Percentiles rank a stretch among this genome's conserved stretches.
phyloP scores from a whole-genome alignment of 2,888 invertebrate genomes.

The Ophion costatus region DNA sequence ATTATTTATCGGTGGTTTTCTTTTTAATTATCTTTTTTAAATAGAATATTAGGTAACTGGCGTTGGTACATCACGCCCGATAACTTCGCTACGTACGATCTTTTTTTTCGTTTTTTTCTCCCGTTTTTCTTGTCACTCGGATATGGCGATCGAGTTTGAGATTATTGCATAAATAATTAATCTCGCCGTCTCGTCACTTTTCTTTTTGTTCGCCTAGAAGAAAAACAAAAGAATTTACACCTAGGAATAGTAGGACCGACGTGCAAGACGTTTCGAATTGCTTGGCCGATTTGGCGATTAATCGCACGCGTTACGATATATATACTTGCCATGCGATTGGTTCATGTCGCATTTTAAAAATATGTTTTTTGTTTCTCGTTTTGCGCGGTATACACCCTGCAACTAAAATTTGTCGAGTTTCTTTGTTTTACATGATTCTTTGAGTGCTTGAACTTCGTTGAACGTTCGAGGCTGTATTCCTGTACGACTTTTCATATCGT shows the following conservation, averaged over 20 bases:
- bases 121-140: slow-evolving; percentile 21
- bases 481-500: slow-evolving; percentile 34
- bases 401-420: slow-evolving; percentile 26
- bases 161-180: slow-evolving; percentile 59
- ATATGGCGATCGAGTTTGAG: slow-evolving; percentile 35
- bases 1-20: slow-evolving; percentile 62
- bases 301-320: slow-evolving; percentile 14
- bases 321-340: slow-evolving; percentile 1
- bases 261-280: slow-evolving; percentile 48
- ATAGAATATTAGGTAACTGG: slow-evolving; percentile 65
- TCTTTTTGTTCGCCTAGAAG: slow-evolving; percentile 35
- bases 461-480: slow-evolving; percentile 36
- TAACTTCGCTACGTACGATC: slow-evolving; percentile 58
- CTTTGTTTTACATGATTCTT: slow-evolving; percentile 2
- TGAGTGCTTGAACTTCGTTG: slow-evolving; percentile 6
- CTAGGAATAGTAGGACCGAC: slow-evolving; percentile 63
- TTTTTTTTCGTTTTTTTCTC: not conserved
- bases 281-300: slow-evolving; percentile 31
- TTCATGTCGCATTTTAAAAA: slow-evolving; percentile 37
- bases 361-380: slow-evolving; percentile 9
- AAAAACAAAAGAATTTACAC: slow-evolving; percentile 51
- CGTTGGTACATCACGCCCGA: slow-evolving; percentile 64
- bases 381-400: slow-evolving; percentile 3
- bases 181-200: slow-evolving; percentile 4
- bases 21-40: slow-evolving; percentile 43